A percentile compares a stretch with the other conserved stretches of the same genome.
Evolutionary conservation across 2,797 vertebrate species (phyloP).

Genomic region (Tapirus indicus): DNA sequence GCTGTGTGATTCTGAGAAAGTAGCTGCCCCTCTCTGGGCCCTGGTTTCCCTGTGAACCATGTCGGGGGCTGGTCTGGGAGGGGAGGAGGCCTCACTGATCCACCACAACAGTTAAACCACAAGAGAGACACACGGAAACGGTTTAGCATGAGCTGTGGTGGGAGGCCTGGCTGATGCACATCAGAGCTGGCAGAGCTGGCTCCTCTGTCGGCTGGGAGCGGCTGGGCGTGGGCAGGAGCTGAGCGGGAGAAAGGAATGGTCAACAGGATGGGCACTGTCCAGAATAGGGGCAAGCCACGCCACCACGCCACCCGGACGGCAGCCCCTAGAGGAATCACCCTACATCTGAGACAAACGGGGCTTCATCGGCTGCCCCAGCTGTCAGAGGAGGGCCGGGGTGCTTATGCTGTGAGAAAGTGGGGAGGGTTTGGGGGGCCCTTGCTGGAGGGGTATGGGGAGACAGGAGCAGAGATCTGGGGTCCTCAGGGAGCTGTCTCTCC

Average conservation of each 20-base stretch:
- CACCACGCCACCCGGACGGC: neutral
- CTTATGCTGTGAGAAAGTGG: neutral
- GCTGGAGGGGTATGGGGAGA: neutral
- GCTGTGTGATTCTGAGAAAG: neutral
- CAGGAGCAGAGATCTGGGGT: neutral
- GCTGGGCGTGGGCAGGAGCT: neutral
- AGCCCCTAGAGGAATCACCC: neutral
- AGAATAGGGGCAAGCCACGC: neutral
- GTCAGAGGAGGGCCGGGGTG: too few species aligned
- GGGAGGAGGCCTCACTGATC: neutral
- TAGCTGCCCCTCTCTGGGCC: neutral
- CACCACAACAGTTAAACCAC: neutral
- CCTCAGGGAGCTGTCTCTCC: neutral
- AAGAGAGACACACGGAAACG: neutral
- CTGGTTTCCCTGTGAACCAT: neutral
- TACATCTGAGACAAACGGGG: neutral
- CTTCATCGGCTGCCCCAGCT: neutral
- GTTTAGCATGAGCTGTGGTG: neutral
- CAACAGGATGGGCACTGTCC: constrained; percentile 28
- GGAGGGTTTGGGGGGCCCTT: neutral
- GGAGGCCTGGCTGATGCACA: neutral
- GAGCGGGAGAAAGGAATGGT: neutral
- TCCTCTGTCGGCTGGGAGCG: neutral
- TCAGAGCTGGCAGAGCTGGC: neutral
- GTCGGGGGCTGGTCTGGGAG: neutral